Base-by-base conservation (phyloP, 2,113 vertebrate species). In the Microtus pennsylvanicus region DNA sequence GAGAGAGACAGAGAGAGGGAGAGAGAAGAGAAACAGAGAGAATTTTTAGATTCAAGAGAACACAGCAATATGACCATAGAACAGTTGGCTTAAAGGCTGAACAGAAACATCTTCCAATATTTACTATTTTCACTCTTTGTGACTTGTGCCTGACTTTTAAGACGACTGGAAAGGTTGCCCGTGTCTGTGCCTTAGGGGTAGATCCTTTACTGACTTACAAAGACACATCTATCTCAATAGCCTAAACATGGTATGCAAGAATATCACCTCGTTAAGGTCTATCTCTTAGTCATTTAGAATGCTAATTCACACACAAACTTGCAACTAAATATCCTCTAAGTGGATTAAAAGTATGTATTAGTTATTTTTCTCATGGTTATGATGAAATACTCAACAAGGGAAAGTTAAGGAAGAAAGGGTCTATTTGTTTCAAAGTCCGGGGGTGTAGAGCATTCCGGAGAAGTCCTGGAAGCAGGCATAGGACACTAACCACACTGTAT, bases 11-110 rank as follows among this genome's bases (percentile, higher is more conserved):
- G 2, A 33, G 17, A 87, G 5, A 33, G 10, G n/a, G 72, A n/a
- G 17, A 4, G 65, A 69, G 11, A 2, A 21, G 28, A 11, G 2
- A 35, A 5, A 80, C 5, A 33, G 17, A 91, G 38, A 28, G 22
- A 16, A 38, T 52, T 65, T 93, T 95, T 72, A 78, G 19, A 86
- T 63, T 78, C 63, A 75, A 63, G 13, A 55, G 12, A 91, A 82
- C 63, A 91, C 30, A 11, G 30, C 52, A 26, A 75, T 47, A 63
- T 80, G 50, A n/a, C 14, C 76, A 74, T 80, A 26, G 28, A 42
- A 70, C 87, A 95, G 38, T 63, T 12, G 78, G 38, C 12, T 35
- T 61, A 93, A 85, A 35, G 26, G 38, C 50, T 78, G 77, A 93
- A 72, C 19, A 70, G 89, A 82, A 89, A 67, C 42, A 22, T 75